phyloP scores from a whole-genome alignment of 2,888 invertebrate genomes.

The Euphydryas editha region DNA sequence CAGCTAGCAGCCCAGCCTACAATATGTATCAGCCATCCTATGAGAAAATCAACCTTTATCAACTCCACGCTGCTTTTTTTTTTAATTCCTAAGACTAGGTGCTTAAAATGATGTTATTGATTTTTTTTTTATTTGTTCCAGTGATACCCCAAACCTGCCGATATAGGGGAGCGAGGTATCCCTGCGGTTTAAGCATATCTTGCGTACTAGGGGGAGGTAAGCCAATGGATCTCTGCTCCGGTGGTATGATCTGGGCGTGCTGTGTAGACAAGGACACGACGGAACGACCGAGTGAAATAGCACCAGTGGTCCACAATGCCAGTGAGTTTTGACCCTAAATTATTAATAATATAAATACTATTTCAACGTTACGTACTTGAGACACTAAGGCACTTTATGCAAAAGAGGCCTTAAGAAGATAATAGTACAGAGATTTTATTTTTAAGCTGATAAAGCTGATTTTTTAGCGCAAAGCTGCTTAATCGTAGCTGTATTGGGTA shows the following conservation, averaged over 20 bases:
- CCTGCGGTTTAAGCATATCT: constrained; percentile 95
- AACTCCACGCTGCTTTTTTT: too few relatives aligned
- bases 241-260: constrained; percentile 97
- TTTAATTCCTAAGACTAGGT: background rate
- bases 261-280: constrained; percentile 91
- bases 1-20: too few relatives aligned
- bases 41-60: too few relatives aligned
- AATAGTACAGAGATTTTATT: too few relatives aligned
- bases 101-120: too few relatives aligned
- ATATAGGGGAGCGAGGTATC: constrained; percentile 93
- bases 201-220: constrained; percentile 95
- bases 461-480: too few relatives aligned
- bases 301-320: constrained; percentile 90
- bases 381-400: too few relatives aligned
- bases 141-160: constrained; percentile 95
- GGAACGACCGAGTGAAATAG: constrained; percentile 82
- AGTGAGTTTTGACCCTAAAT: constrained; percentile 86
- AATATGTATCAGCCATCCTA: too few relatives aligned
- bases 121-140: constrained; percentile 71
- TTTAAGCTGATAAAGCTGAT: too few relatives aligned
- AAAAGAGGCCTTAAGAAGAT: too few relatives aligned
- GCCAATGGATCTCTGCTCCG: constrained; percentile 95
- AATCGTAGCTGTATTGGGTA: too few relatives aligned
- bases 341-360: background rate
- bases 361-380: background rate